Conservation (phyloP, 2,888 invertebrate genomes). For the Osmoderma eremita region DNA sequence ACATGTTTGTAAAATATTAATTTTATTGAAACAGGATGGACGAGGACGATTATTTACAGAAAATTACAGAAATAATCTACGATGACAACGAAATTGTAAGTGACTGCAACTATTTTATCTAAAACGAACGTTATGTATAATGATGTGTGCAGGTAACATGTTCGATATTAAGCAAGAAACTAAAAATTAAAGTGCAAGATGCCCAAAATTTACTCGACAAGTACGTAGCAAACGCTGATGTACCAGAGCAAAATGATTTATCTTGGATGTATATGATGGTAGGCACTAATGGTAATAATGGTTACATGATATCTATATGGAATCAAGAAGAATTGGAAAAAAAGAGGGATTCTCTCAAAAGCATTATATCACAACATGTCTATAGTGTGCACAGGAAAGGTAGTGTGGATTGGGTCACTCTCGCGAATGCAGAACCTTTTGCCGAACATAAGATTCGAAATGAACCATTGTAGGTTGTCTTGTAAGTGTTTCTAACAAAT, state of each 20-base stretch:
- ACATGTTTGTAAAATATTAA: constrained; percentile 7
- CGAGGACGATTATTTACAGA: constrained; percentile 34
- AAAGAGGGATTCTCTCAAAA: constrained; percentile 13
- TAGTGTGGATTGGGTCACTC: constrained; percentile 18
- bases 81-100: constrained; percentile 40
- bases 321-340: constrained; percentile 29
- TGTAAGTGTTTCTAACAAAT: background rate
- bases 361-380: constrained; percentile 18
- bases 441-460: constrained; percentile 13
- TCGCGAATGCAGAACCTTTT: constrained; percentile 30
- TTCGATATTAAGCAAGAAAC: constrained; percentile 28
- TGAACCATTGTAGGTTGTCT: constrained; percentile 32
- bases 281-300: constrained; percentile 13
- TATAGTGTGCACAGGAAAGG: constrained; percentile 35
- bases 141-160: constrained; percentile 27
- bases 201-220: constrained; percentile 29
- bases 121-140: background rate
- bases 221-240: constrained; percentile 34
- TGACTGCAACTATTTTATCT: background rate
- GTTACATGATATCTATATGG: constrained; percentile 4
- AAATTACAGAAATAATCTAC: constrained; percentile 36
- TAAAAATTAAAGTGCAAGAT: constrained; percentile 33
- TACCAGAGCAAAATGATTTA: constrained; percentile 29
- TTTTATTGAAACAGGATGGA: constrained; percentile 22
- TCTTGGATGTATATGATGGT: constrained; percentile 30